Evolutionary conservation across 2,113 vertebrate genomes (phyloP).

Genomic region (Ageneiosus marmoratus): DNA sequence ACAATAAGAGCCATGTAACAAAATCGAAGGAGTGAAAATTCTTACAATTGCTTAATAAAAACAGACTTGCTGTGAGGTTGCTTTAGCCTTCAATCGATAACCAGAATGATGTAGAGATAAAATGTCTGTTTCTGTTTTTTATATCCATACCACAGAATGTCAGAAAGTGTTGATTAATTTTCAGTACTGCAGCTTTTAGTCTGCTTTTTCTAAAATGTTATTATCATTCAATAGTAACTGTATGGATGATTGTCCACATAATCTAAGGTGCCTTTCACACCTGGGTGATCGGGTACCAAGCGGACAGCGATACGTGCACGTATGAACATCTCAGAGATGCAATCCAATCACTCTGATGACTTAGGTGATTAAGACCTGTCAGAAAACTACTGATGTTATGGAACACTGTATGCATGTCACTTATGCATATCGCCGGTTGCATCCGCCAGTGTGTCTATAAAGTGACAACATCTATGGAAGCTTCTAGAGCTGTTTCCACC

Average conservation of each 20-base stretch:
- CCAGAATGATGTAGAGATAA: neutral
- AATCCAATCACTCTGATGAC: no score
- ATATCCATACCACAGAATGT: neutral
- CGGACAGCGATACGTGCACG: neutral
- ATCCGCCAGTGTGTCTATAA: no score
- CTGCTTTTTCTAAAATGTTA: neutral
- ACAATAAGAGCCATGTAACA: neutral
- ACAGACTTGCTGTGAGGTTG: neutral
- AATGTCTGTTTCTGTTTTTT: neutral
- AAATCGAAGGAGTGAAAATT: neutral
- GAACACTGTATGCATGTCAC: no score
- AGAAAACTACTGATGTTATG: no score
- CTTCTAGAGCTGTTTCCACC: no score
- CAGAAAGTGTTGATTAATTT: neutral
- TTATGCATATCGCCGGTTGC: no score
- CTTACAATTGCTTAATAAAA: neutral
- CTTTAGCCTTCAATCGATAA: neutral
- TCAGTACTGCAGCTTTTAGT: neutral
- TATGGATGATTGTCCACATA: neutral
- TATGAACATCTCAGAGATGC: no score
- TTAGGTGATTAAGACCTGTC: no score
- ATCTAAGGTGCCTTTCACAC: neutral
- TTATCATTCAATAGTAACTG: neutral
- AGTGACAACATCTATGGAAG: no score
- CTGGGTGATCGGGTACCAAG: neutral